These are phyloP conservation scores for Pseudomyrmex flavicornis DNA, from an alignment of 1,140 invertebrate genomes.

Conservation along the genomic window DNA sequence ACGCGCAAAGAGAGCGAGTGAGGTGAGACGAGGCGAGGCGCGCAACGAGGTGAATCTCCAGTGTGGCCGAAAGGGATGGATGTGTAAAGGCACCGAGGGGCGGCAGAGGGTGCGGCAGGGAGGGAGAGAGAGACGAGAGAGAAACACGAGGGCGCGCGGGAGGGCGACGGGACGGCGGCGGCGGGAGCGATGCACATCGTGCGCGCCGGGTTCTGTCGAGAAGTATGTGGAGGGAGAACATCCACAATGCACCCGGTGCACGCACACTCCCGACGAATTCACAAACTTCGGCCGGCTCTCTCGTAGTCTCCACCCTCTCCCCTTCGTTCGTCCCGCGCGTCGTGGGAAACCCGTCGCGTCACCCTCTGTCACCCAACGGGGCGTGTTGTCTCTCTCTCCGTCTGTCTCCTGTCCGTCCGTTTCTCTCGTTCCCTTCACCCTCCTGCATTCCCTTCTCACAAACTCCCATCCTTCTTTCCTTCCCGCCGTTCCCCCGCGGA, in stretches of 20 bases:
- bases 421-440: background rate
- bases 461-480: background rate
- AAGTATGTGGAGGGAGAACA: slow-evolving; percentile 60
- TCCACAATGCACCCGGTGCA: slow-evolving; percentile 73
- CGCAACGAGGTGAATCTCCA: slow-evolving; percentile 69
- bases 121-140: slow-evolving; percentile 15
- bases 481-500: background rate
- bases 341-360: slow-evolving; percentile 37
- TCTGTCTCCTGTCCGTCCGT: slow-evolving; percentile 2
- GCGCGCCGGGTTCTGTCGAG: slow-evolving; percentile 28
- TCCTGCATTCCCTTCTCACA: background rate
- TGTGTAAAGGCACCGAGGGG: slow-evolving; percentile 43
- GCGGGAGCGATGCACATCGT: slow-evolving; percentile 39
- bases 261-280: slow-evolving; percentile 64
- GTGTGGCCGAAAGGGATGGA: slow-evolving; percentile 68
- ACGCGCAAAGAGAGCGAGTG: slow-evolving; percentile 48
- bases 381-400: slow-evolving; percentile 21
- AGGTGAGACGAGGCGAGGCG: slow-evolving; percentile 46
- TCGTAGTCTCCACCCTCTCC: slow-evolving; percentile 39
- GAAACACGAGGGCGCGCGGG: background rate
- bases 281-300: slow-evolving; percentile 32
- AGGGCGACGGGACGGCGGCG: background rate
- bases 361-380: slow-evolving; percentile 31
- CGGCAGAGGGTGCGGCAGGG: slow-evolving; percentile 15
- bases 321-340: background rate